Base-by-base conservation (phyloP, 2,113 vertebrate species). In the Callithrix jacchus region DNA sequence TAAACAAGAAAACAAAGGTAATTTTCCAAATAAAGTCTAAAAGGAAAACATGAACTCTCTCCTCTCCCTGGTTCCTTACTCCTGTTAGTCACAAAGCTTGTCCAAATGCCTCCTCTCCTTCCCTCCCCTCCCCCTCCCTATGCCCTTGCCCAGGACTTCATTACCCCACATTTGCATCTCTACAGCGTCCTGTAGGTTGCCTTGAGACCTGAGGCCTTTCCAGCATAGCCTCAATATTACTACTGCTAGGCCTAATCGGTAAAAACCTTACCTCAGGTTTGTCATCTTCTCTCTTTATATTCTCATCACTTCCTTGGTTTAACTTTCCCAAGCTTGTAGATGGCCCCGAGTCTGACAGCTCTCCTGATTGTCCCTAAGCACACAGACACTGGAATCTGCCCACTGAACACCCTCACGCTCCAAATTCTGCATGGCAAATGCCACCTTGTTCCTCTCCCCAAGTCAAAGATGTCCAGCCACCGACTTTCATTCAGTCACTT, bases 191-290 rank as follows among this genome's bases (percentile, higher is more conserved):
- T 73, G 8, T 17, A 32, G 58, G 23, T 64, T 8, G 1, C 11
- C 82, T 71, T 27, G 56, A 82, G 27, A 30, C 37, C 45, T 25
- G 87, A 82, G 16, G 14, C 70, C 17, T 88, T 94, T 70, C 37
- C 25, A 79, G 35, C 32, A 73, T 47, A 79, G 20, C 35, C 18
- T 86, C 30, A 49, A 37, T 4, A 76, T 40, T 5, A 76, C 47
- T 35, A 61, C 96, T 95, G 68, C 25, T 40, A 45, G 77, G 21
- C 61, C 77, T 88, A 17, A 45, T 47, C 47, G 87, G 73, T 70
- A 14, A 71, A 87, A 95, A 71, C 8, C 45, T 18, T 37, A 21
- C 27, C 58, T 68, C 18, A 13, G 27, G 32, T 42, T 45, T 52
- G 7, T 82, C 6, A 9, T 52, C 79, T 7, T 54, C 37, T 89